Conservation (phyloP, 1,140 invertebrate species). For the Chrysopa pallens region DNA sequence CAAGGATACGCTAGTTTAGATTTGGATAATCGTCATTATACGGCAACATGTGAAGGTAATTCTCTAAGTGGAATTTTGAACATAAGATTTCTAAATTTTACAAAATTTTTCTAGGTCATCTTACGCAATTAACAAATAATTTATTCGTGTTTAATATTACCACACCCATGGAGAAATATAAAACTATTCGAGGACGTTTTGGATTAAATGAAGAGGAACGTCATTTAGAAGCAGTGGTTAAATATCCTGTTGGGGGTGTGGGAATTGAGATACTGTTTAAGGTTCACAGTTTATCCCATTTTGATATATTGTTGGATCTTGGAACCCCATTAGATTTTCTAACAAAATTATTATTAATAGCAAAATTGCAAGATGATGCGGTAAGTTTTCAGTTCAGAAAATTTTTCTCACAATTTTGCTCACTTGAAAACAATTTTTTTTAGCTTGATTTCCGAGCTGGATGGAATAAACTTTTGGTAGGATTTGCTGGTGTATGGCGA, state of each 20-base stretch:
- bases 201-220: conserved; percentile 46
- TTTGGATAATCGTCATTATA: conserved; percentile 45
- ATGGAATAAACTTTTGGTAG: conserved; percentile 52
- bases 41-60: conserved; percentile 34
- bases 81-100: background rate
- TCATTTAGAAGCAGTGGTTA: conserved; percentile 49
- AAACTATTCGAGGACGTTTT: conserved; percentile 41
- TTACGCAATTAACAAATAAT: conserved; percentile 40
- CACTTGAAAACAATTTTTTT: conserved; percentile 7
- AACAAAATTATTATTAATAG: conserved; percentile 37
- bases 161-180: conserved; percentile 44
- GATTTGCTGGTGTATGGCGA: conserved; percentile 57
- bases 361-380: conserved; percentile 37
- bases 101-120: conserved; percentile 27
- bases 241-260: conserved; percentile 39
- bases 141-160: conserved; percentile 51
- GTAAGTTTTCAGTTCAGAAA: conserved; percentile 18
- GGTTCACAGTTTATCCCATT: conserved; percentile 34
- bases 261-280: conserved; percentile 46
- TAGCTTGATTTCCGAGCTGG: conserved; percentile 50
- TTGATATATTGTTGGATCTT: conserved; percentile 49
- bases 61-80: background rate
- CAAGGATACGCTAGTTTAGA: conserved; percentile 44
- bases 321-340: conserved; percentile 52
- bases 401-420: no score